phyloP scores from a whole-genome alignment of 2,888 invertebrate species.

The Dynastes tityus region DNA sequence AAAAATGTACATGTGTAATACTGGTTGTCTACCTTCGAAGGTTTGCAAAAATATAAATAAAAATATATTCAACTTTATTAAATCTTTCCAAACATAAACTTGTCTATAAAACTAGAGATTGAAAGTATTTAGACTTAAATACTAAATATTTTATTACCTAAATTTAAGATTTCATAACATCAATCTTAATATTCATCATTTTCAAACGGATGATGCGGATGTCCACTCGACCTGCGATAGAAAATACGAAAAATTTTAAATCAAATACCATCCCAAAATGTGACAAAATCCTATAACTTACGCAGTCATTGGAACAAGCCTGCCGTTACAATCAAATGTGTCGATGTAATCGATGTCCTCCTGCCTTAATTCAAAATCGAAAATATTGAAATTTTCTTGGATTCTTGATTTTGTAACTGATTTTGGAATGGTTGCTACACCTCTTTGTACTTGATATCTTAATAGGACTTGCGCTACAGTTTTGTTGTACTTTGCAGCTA shows the following conservation, averaged over 20 bases:
- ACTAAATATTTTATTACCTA: no score
- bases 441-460: slow-evolving; percentile 73
- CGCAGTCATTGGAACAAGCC: slow-evolving; percentile 55
- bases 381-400: slow-evolving; percentile 73
- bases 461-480: slow-evolving; percentile 80
- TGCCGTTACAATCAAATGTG: slow-evolving; percentile 62
- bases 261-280: neutral
- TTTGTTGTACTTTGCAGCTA: slow-evolving; percentile 80
- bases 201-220: slow-evolving; percentile 57
- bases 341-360: slow-evolving; percentile 71
- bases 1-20: no score
- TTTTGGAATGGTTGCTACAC: slow-evolving; percentile 74
- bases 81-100: no score
- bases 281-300: slow-evolving; percentile 24
- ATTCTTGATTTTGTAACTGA: slow-evolving; percentile 73
- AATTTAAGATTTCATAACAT: neutral
- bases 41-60: no score
- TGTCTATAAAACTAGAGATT: no score
- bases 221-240: slow-evolving; percentile 51
- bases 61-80: no score
- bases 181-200: slow-evolving; percentile 56
- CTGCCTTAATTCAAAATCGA: slow-evolving; percentile 73
- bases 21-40: no score
- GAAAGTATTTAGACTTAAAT: no score
- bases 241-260: neutral